Percentiles rank a stretch among this genome's conserved stretches.
Evolutionary conservation across 2,797 vertebrate species (phyloP).

Genomic region (Dipus sagitta): DNA sequence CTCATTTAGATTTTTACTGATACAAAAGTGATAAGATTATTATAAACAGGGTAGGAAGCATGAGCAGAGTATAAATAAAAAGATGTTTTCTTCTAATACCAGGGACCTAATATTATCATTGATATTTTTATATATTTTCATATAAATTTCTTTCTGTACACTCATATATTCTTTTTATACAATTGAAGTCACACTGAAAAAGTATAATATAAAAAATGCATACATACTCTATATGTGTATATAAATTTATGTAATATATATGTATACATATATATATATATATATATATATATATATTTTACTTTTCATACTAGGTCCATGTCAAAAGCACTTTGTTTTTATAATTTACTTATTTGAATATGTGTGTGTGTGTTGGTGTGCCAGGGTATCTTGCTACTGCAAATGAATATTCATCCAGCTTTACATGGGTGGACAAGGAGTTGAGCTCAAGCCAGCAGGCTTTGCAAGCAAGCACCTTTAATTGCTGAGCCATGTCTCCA

Average conservation of each 20-base stretch:
- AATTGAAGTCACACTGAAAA: not conserved
- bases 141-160: not conserved
- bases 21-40: not conserved
- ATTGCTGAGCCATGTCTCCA: too few species aligned
- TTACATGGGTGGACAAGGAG: too few species aligned
- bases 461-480: too few species aligned
- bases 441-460: too few species aligned
- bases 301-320: not conserved
- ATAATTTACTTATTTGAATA: not conserved
- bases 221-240: too few species aligned
- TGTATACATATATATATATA: too few species aligned
- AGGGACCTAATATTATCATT: not conserved
- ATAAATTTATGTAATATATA: too few species aligned
- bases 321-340: not conserved
- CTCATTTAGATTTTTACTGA: not conserved
- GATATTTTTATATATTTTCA: not conserved
- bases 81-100: not conserved
- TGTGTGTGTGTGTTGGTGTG: too few species aligned
- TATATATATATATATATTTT: too few species aligned
- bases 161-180: not conserved
- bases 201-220: not conserved
- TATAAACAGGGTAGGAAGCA: not conserved
- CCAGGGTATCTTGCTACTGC: not conserved
- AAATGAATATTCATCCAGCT: too few species aligned
- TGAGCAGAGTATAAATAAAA: not conserved